Evolutionary conservation across 2,888 invertebrate genomes (phyloP), one percentile per base, ranked within the genome.

Genomic region (Euzophera pinguis): DNA sequence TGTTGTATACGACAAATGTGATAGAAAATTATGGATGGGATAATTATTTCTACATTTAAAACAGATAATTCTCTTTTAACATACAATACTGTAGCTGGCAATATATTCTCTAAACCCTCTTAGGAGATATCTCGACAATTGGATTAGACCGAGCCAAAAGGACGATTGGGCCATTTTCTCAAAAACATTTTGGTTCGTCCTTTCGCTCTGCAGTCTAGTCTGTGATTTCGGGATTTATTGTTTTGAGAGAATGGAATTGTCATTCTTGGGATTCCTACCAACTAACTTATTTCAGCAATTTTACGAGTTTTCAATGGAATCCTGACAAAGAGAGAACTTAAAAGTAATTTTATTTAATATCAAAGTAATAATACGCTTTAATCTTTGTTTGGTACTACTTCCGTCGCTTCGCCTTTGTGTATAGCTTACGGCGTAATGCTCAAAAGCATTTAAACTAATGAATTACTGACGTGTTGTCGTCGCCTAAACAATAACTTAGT

Each of bases 241-340:
- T 48, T 38, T 34, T 13, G 16, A 48, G 48, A 27, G 27, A 48
- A 48, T 37, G 22, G 48, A 48, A 48, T 45, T 32, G 45, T 29
- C 45, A 45, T 45, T 45, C 32, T 32, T 45, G 32, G 45, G n/a
- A 45, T 29, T 45, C 32, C 32, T 16, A 8, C 32, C 14, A 45
- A 32, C 43, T 7, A 32, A 34, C 13, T 45, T 14, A 45, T 32
- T 45, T 32, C 32, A 45, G 16, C 32, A 45, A 45, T 34, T 45
- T 45, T 4, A n/a, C 9, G 13, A n/a, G 32, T 32, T 45, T 29
- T 45, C 32, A 45, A 45, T 32, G 14, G n/a, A 14, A 45, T 13
- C 10, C 32, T 14, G 6, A 27, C 13, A 27, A 35, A 17, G 27
- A 27, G 9, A 32, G 13, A 13, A 43, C 17, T n/a, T 37, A 37